Evolutionary conservation across 2,888 invertebrate species (phyloP).

Genomic region (Schizaphis graminum): DNA sequence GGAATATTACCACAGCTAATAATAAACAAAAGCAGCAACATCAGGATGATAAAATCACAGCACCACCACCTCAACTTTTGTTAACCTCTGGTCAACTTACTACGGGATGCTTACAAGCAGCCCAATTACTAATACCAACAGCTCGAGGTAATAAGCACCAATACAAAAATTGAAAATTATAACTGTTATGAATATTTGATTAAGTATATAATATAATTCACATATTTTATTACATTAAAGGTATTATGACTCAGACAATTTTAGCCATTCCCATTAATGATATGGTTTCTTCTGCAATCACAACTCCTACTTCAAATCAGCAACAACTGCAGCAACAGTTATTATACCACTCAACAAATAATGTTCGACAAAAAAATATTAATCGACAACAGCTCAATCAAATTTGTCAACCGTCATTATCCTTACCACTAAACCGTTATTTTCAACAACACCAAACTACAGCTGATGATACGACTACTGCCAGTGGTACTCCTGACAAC

Average conservation of each 20-base stretch:
- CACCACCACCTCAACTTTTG: constrained; percentile 91
- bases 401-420: constrained; percentile 20
- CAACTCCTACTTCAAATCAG: constrained; percentile 20
- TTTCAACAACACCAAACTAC: constrained; percentile 35
- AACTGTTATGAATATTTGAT: background rate
- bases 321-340: constrained; percentile 41
- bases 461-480: background rate
- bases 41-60: constrained; percentile 70
- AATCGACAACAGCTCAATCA: constrained; percentile 56
- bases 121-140: constrained; percentile 94
- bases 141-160: constrained; percentile 82
- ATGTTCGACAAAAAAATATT: constrained; percentile 21
- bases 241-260: constrained; percentile 95
- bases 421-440: constrained; percentile 38
- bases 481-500: background rate
- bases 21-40: constrained; percentile 49
- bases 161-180: background rate
- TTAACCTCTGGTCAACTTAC: constrained; percentile 92
- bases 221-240: constrained; percentile 72
- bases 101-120: constrained; percentile 89
- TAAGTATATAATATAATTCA: background rate
- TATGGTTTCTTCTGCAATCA: constrained; percentile 71
- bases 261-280: constrained; percentile 94
- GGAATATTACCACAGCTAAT: constrained; percentile 37
- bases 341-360: constrained; percentile 34